Percentiles rank a stretch among this genome's conserved stretches.
phyloP scores from a whole-genome alignment of 2,113 vertebrate species.

The Diphyllodes magnificus region DNA sequence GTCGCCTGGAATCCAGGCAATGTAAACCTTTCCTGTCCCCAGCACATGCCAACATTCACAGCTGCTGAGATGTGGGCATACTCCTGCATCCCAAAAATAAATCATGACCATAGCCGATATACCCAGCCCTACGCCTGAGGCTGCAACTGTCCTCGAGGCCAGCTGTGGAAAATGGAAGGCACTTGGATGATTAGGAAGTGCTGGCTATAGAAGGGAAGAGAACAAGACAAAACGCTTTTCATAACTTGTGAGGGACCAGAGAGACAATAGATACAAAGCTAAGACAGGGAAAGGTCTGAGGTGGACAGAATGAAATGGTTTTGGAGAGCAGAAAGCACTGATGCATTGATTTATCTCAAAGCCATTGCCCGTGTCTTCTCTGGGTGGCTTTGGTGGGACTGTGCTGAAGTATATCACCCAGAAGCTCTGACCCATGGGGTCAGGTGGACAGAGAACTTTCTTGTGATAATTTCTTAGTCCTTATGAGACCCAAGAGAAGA shows the following conservation, averaged over 20 bases:
- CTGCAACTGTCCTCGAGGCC: conserved; percentile 35
- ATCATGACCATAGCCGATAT: background rate
- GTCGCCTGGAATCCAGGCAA: conserved; percentile 16
- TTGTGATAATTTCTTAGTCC: background rate
- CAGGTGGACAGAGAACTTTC: background rate
- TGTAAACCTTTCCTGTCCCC: conserved; percentile 34
- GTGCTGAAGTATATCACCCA: background rate
- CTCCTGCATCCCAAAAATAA: conserved; percentile 58
- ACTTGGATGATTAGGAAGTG: conserved; percentile 17
- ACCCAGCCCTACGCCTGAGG: background rate
- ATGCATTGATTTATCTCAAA: background rate
- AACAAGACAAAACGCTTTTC: background rate
- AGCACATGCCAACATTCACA: conserved; percentile 45
- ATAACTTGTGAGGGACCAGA: background rate
- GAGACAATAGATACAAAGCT: background rate
- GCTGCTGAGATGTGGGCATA: conserved; percentile 53
- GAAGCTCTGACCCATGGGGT: background rate
- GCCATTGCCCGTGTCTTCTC: accelerated
- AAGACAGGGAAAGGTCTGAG: background rate
- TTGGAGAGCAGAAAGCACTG: background rate
- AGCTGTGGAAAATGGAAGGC: conserved; percentile 49
- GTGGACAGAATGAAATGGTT: background rate
- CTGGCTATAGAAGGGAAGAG: conserved; percentile 30
- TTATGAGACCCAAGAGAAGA: background rate
- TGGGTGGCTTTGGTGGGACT: background rate